Evolutionary conservation across 1,140 invertebrate species (phyloP), one percentile per base, ranked within the genome.

Genomic region (Pogonognathellus flavescens): DNA sequence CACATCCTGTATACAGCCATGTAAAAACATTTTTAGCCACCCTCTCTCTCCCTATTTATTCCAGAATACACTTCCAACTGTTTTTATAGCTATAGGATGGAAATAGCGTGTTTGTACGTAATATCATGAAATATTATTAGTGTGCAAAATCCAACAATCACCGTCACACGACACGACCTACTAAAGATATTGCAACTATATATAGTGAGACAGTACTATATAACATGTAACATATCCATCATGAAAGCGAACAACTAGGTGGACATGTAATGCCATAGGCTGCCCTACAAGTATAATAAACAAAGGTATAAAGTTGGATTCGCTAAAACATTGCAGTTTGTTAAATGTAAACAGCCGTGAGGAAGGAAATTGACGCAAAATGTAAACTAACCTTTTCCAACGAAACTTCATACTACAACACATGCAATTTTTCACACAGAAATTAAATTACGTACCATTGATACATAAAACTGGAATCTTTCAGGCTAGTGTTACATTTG

Each of bases 351-450:
- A 76, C 70, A 76, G 22, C 62, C 62, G 62, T 25, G 25, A 66
- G 62, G 62, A 66, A 66, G 62, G 62, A 25, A 76, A 70, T 16
- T 41, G 22, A 13, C 66, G 14, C 31, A 41, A 57, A 76, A 50
- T 49, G 70, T 76, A 76, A 76, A 76, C 70, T 76, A 76, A 25
- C 70, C 70, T 76, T 76, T 31, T 31, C 49, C 70, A 76, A 76
- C 31, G 25, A 20, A 25, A 66, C 10, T 49, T 49, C 0, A 41
- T 13, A 57, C 53, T 57, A 1, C 31, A 76, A 18, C 31, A 76
- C 70, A 76, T 18, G 41, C 70, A 49, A 76, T 76, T 49, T 76
- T 41, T 76, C 70, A n/a, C 70, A 76, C 16, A 31, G 70, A 31
- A 76, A 14, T 49, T 62, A n/a, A 62, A 55, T 55, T 11, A 14